Percentiles rank a stretch among this genome's conserved stretches.
Conservation (phyloP, 2,888 invertebrate genomes). For the Nudaria mundana region DNA sequence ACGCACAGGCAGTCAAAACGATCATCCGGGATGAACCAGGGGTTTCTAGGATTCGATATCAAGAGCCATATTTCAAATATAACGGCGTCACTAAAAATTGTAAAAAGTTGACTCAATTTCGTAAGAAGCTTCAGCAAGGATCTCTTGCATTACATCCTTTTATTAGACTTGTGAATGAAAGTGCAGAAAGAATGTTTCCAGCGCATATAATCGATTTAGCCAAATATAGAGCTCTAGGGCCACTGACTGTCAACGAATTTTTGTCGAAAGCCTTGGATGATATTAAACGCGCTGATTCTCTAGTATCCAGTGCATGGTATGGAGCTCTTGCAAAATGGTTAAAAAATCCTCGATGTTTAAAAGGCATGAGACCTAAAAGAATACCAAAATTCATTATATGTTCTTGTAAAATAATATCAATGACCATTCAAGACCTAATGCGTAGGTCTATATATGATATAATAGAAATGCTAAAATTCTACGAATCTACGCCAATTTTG, state of each 20-base stretch:
- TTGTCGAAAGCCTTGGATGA: conserved; percentile 55
- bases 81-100: conserved; percentile 83
- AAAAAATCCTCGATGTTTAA: conserved; percentile 70
- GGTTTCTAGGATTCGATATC: conserved; percentile 66
- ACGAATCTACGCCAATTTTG: conserved; percentile 82
- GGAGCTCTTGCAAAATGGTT: conserved; percentile 66
- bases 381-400: conserved; percentile 64
- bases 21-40: conserved; percentile 83
- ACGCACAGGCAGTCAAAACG: conserved; percentile 83
- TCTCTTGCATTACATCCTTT: conserved; percentile 84
- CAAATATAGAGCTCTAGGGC: conserved; percentile 66
- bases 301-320: conserved; percentile 72
- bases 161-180: conserved; percentile 80
- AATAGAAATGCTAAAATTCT: conserved; percentile 76
- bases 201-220: conserved; percentile 74
- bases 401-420: conserved; percentile 71
- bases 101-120: conserved; percentile 77
- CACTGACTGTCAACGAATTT: conserved; percentile 60
- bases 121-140: conserved; percentile 77
- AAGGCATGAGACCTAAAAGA: conserved; percentile 59
- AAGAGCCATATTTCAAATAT: conserved; percentile 80
- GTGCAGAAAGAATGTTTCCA: conserved; percentile 77
- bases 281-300: conserved; percentile 65
- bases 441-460: conserved; percentile 84
- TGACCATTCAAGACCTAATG: conserved; percentile 85